phyloP scores from a whole-genome alignment of 2,113 vertebrate genomes.

The Phocoena sinus region DNA sequence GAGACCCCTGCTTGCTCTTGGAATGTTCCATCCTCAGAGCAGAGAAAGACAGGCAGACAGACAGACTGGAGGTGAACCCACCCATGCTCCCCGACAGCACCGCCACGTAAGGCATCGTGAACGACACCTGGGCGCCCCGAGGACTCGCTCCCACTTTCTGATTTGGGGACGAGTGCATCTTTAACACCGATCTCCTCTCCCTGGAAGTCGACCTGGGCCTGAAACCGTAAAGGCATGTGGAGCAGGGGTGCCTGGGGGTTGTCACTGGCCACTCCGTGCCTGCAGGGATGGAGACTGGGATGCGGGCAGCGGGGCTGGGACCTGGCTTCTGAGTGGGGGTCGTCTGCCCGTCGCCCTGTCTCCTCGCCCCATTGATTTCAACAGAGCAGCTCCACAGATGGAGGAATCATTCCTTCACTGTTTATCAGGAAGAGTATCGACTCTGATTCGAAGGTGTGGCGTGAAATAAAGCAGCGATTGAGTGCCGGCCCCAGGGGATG shows the following conservation, averaged over 20 bases:
- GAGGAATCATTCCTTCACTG: conserved; percentile 86
- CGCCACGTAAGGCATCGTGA: fast-evolving
- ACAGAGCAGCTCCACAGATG: conserved; percentile 77
- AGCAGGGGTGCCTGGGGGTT: background rate
- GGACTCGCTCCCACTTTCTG: fast-evolving
- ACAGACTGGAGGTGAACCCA: background rate
- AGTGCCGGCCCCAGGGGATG: conserved; percentile 54
- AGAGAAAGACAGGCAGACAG: background rate
- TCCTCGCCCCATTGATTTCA: conserved; percentile 73
- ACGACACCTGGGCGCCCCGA: background rate
- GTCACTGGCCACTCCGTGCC: background rate
- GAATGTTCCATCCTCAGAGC: background rate
- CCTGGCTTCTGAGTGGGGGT: background rate
- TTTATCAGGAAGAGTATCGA: conserved; percentile 83
- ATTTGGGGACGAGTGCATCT: fast-evolving
- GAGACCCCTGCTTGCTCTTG: background rate
- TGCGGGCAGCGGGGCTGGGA: background rate
- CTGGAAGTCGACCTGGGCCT: background rate
- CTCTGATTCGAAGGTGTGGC: conserved; percentile 82
- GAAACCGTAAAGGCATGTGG: background rate
- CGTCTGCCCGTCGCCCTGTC: background rate
- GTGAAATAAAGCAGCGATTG: conserved; percentile 79
- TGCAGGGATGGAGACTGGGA: background rate
- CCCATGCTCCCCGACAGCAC: fast-evolving
- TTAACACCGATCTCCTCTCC: too few species aligned